Base-by-base conservation (phyloP, 2,888 invertebrate species). In the Leptopilina drosophilae region DNA sequence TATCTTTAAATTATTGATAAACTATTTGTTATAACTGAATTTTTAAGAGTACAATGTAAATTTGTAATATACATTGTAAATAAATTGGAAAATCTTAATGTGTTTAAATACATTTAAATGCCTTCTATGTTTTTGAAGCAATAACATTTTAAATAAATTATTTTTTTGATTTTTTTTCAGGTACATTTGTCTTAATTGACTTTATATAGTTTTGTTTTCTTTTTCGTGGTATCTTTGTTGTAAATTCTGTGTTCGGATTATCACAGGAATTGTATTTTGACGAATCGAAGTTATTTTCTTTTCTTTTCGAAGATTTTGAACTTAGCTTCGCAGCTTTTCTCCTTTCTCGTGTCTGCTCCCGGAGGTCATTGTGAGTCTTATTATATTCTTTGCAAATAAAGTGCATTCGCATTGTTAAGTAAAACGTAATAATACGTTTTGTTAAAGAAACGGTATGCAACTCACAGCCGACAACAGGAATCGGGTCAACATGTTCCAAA, bases 371-470 rank as follows among this genome's bases (percentile, higher is more conserved):
- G 8, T 81, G 64, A 42, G 78, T 81, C 69, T 78, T 81, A 59
- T 81, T 81, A 0, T 33, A 49, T 42, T 81, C 78, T 33, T 78
- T 81, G 8, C 73, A 20, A 14, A 81, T 73, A 77, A 79, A 76
- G 40, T 76, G 76, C 78, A 80, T 81, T 26, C 81, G 12, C 14
- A 78, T 81, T 26, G 77, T 78, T 33, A 81, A 59, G 20, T 64
- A 81, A 67, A 79, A 79, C 2, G 26, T 12, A n/a, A 81, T 49
- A n/a, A 79, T 73, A 26, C 33, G 75, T 1, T 69, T 59, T 1
- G 81, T 78, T 12, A 81, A 53, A 14, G 6, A 5, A 11, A 42
- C 15, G 33, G 59, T 42, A 49, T 80, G 80, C 2, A 12, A 8
- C 11, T 76, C 53, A 46, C 80, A 80, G 8, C 80, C 78, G 5